Conservation (phyloP, 2,888 invertebrate species). For the Acanthopleura granulata region DNA sequence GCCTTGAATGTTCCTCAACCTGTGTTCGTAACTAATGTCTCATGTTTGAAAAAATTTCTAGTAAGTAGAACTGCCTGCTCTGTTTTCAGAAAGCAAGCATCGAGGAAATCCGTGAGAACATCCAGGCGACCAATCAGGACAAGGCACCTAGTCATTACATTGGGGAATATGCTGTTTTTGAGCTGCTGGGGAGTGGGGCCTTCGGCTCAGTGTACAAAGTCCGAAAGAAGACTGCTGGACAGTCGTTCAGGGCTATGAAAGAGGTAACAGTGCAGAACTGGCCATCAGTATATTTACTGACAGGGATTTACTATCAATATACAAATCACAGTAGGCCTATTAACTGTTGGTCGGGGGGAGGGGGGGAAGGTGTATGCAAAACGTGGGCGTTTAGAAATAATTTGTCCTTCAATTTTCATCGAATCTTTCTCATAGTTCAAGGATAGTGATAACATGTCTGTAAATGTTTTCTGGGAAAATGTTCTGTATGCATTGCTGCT, state of each 20-base stretch:
- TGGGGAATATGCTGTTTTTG: conserved; percentile 70
- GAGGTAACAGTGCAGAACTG: conserved; percentile 58
- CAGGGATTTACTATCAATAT: too few species aligned
- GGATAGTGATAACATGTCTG: too few species aligned
- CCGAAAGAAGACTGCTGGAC: conserved; percentile 59
- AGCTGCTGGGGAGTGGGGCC: conserved; percentile 70
- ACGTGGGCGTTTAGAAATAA: too few species aligned
- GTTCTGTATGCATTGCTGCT: too few species aligned
- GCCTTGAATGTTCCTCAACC: background rate
- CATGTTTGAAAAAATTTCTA: background rate
- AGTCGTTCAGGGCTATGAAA: conserved; percentile 69
- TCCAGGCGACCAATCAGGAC: conserved; percentile 62
- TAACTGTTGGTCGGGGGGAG: too few species aligned
- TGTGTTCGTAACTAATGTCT: background rate
- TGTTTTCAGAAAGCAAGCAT: conserved; percentile 48
- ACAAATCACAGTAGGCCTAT: too few species aligned
- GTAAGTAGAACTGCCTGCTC: background rate
- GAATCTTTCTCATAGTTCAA: too few species aligned
- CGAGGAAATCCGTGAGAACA: conserved; percentile 58
- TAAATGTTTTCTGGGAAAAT: too few species aligned
- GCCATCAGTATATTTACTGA: too few species aligned
- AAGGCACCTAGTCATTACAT: conserved; percentile 61
- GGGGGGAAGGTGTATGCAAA: too few species aligned
- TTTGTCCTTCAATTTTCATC: too few species aligned
- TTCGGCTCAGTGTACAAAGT: conserved; percentile 72